A percentile compares a stretch with the other conserved stretches of the same genome.
phyloP scores from a whole-genome alignment of 2,113 vertebrate species.

The Zosterops hypoxanthus region DNA sequence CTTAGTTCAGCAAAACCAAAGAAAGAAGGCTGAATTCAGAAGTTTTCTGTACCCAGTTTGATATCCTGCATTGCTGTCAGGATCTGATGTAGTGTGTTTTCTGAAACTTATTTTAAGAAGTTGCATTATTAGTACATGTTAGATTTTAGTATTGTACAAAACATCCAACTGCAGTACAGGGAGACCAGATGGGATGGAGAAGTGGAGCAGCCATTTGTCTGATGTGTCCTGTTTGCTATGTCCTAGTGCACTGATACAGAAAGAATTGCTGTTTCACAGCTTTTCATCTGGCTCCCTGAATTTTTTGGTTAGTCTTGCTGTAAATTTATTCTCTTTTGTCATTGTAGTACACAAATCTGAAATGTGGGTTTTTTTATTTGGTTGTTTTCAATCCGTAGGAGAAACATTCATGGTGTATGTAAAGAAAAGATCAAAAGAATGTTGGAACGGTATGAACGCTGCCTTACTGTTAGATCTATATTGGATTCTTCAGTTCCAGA shows the following conservation, averaged over 20 bases:
- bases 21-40: not conserved
- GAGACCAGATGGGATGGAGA: not conserved
- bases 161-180: not conserved
- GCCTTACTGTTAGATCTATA: conserved; percentile 84
- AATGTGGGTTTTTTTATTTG: not conserved
- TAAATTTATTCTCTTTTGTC: not conserved
- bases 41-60: not conserved
- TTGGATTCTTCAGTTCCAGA: conserved; percentile 81
- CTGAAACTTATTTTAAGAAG: not conserved
- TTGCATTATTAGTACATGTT: not conserved
- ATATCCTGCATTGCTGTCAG: not conserved
- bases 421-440: conserved; percentile 90
- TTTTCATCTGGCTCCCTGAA: not conserved
- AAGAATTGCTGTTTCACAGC: not conserved
- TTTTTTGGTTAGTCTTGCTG: not conserved
- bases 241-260: not conserved
- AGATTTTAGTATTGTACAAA: not conserved
- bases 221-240: not conserved
- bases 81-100: not conserved
- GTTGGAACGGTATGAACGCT: conserved; percentile 86
- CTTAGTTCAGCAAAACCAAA: not conserved
- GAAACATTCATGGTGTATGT: conserved; percentile 85
- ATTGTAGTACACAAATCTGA: not conserved
- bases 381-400: conserved; percentile 72
- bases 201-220: not conserved